These are phyloP conservation scores for Rutilus rutilus DNA, from an alignment of 2,113 vertebrate genomes.

Conservation along the genomic window DNA sequence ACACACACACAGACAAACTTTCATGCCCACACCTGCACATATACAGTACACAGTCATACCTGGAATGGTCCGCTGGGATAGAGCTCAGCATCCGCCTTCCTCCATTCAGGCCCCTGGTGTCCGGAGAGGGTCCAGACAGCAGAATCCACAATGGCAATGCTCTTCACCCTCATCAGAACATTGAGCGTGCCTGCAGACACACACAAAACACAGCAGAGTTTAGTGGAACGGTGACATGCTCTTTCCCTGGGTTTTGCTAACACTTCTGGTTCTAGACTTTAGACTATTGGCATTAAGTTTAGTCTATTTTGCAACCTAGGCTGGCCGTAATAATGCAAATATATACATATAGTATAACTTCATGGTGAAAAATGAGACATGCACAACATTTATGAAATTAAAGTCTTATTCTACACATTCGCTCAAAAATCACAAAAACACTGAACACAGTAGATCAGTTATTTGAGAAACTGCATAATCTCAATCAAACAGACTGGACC, in stretches of 20 bases:
- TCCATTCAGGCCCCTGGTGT: constrained; percentile 89
- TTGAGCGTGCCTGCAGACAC: constrained; percentile 87
- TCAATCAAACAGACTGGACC: not conserved
- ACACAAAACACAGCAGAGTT: not conserved
- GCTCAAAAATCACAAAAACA: not conserved
- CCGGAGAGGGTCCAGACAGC: constrained; percentile 88
- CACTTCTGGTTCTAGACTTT: not conserved
- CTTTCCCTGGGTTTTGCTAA: not conserved
- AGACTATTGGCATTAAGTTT: not conserved
- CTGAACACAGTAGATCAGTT: not conserved
- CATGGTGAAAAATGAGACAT: not conserved
- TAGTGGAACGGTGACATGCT: not conserved
- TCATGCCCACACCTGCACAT: not conserved
- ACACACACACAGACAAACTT: not conserved
- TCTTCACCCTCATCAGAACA: constrained; percentile 85
- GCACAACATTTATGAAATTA: not conserved
- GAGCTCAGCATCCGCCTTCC: constrained; percentile 86
- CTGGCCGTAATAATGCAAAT: not conserved
- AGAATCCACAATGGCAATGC: constrained; percentile 84
- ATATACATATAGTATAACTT: not conserved
- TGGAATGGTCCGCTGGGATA: constrained; percentile 92
- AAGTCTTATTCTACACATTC: not conserved
- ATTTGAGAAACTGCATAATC: not conserved
- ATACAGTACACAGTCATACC: constrained; percentile 71
- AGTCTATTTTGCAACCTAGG: not conserved